Conservation (phyloP, 1,140 invertebrate genomes). For the Achatina immaculata region DNA sequence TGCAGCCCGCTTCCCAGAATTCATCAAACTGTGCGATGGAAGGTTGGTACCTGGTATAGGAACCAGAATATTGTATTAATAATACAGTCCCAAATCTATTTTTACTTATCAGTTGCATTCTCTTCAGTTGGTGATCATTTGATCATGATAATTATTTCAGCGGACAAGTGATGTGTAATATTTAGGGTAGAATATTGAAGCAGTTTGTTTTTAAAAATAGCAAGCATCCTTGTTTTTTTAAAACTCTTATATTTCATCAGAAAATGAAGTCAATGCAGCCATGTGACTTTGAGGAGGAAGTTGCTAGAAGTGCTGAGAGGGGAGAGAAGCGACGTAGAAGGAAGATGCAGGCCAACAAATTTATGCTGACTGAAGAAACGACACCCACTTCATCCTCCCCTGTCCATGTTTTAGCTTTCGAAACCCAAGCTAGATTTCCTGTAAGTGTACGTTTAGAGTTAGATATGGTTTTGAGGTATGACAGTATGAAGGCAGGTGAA, state of each 20-base stretch:
- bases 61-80: no score
- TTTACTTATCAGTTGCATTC: no score
- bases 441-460: conserved; percentile 56
- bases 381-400: conserved; percentile 45
- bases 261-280: conserved; percentile 69
- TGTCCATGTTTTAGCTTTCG: conserved; percentile 50
- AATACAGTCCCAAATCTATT: no score
- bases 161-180: no score
- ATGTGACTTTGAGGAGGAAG: conserved; percentile 65
- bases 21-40: conserved; percentile 10
- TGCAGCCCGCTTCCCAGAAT: conserved; percentile 20
- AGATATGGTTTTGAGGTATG: not conserved
- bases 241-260: no score
- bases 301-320: conserved; percentile 63
- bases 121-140: no score
- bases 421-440: conserved; percentile 60
- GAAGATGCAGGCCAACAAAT: conserved; percentile 40
- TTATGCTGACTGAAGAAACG: conserved; percentile 41
- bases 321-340: conserved; percentile 51
- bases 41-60: conserved; percentile 18
- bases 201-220: no score
- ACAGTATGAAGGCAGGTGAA: not conserved
- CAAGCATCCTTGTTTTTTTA: no score
- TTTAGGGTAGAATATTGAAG: no score
- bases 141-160: no score